Evolutionary conservation across 2,888 invertebrate species (phyloP), one percentile per base, ranked within the genome.

Genomic region (Aspidiotus rigidus): DNA sequence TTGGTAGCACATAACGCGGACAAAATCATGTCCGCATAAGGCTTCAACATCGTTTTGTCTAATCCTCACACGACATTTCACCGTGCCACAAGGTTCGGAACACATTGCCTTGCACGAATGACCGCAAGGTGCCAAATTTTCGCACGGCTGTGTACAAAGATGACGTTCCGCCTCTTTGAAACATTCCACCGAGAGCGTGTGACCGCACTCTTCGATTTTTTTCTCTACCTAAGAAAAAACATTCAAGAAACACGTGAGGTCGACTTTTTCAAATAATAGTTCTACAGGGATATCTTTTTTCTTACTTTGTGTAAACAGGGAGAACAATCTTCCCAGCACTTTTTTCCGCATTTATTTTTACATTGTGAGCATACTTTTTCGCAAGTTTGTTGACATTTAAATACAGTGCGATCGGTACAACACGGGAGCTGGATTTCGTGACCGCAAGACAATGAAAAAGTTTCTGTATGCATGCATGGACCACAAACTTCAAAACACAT

Each of bases 401-500:
- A 15, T 17, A 7, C 15, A 15, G 15, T 16, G 7, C 9, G 15
- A 15, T 66, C 40, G 16, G 28, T 2, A 7, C 44, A 59, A 73
- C 85, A 85, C 1, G 76, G 71, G 2, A 82, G 75, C 0, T 72
- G 72, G 28, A 75, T 76, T 8, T 17, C 28, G 74, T 85, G 85
- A 40, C 77, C 78, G 76, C 85, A 85, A 1, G 74, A 77, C 69
- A 83, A 77, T 16, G 76, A 77, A 75, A 83, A 83, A 8, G 71
- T 64, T 7, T 83, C 83, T 78, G 76, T 77, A 71, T 77, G 75
- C 49, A 69, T 73, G 74, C 83, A 84, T 57, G 78, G 77, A 13
- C 80, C 81, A 73, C 84, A 84, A 9, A 72, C 54, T 70, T 82
- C 79, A 49, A 39, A 75, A 74, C 85, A 87, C 53, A 73, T 70